phyloP scores from a whole-genome alignment of 2,797 vertebrate species.

The Eleutherodactylus coqui region DNA sequence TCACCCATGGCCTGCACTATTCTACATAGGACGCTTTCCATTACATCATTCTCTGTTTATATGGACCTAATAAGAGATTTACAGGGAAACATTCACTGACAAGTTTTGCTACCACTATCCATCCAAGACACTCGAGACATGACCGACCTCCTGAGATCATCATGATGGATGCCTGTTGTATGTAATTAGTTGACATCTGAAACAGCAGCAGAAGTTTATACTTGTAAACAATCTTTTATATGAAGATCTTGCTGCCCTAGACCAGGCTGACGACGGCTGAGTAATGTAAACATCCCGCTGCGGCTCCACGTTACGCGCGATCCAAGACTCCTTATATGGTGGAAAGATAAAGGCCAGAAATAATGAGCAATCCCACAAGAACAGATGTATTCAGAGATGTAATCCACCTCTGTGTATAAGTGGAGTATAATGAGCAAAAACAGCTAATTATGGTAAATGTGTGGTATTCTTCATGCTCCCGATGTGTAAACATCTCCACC shows the following conservation, averaged over 20 bases:
- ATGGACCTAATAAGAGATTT: background rate
- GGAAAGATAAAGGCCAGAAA: background rate
- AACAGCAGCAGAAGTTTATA: background rate
- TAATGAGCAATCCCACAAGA: background rate
- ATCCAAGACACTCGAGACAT: background rate
- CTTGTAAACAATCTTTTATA: slow-evolving; percentile 10
- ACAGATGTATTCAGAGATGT: background rate
- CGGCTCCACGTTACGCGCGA: background rate
- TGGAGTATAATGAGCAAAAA: background rate
- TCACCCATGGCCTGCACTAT: background rate
- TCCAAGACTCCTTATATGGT: background rate
- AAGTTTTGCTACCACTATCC: background rate
- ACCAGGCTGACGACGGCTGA: background rate
- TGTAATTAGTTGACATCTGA: background rate
- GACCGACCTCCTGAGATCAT: background rate
- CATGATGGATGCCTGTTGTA: slow-evolving; percentile 12
- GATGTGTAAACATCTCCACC: too few relatives aligned
- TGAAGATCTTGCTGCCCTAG: background rate
- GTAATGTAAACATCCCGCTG: background rate
- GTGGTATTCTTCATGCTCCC: too few relatives aligned
- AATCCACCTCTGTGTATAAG: background rate
- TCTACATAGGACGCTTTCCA: background rate
- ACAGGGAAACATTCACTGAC: background rate
- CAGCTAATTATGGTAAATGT: background rate
- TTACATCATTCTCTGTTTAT: background rate